Conservation (phyloP, 1,140 invertebrate genomes). For the Bombus confusus region DNA sequence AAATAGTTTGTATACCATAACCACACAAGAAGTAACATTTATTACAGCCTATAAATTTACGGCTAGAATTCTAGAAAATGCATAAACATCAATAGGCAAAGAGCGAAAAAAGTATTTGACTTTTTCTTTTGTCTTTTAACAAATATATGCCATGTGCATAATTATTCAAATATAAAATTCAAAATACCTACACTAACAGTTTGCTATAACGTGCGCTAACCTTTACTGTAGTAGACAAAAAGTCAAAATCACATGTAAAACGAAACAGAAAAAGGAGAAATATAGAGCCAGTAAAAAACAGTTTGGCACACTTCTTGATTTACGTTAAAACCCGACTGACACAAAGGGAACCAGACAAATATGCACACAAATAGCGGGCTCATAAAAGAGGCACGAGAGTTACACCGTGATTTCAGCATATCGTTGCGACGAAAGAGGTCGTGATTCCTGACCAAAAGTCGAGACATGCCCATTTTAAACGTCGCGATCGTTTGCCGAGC, state of each 20-base stretch:
- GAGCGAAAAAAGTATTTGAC: too few relatives aligned
- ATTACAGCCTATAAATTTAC: not conserved
- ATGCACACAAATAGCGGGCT: not conserved
- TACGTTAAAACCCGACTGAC: not conserved
- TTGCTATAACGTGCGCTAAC: too few relatives aligned
- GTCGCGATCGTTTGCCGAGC: constrained; percentile 38
- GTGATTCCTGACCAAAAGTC: constrained; percentile 11
- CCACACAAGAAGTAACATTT: not conserved
- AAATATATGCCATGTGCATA: too few relatives aligned
- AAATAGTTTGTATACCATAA: not conserved
- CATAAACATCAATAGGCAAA: too few relatives aligned
- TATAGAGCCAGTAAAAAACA: not conserved
- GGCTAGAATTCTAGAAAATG: too few relatives aligned
- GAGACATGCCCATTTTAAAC: constrained; percentile 37
- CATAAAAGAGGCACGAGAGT: constrained; percentile 11
- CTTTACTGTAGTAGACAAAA: too few relatives aligned
- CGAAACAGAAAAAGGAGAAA: not conserved
- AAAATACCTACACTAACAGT: too few relatives aligned
- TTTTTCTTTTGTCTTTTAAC: too few relatives aligned
- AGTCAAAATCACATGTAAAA: not conserved
- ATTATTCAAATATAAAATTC: too few relatives aligned
- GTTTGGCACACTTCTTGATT: constrained; percentile 16
- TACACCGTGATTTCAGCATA: not conserved
- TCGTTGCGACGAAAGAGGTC: constrained; percentile 3
- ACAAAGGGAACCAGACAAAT: not conserved